Conservation (phyloP, 1,140 invertebrate genomes). For the Pseudomyrmex dendroicus region DNA sequence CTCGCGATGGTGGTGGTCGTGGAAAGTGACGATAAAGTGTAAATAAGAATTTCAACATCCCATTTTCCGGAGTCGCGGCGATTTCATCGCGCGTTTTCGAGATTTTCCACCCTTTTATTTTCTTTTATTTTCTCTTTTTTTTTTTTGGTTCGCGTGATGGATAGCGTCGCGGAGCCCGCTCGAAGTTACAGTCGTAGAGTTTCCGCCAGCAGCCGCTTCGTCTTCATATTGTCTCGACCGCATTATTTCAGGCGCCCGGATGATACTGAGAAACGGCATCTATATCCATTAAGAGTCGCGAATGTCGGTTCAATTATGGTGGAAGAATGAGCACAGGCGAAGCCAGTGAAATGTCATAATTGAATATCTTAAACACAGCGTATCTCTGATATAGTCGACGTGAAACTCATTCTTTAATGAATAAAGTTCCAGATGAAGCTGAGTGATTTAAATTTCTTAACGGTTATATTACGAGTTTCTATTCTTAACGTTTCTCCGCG, state of each 20-base stretch:
- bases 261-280: slow-evolving; percentile 28
- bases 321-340: not conserved
- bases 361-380: not conserved
- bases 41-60: slow-evolving; percentile 15
- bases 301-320: slow-evolving; percentile 39
- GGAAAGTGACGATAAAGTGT: not conserved
- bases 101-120: slow-evolving; percentile 19
- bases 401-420: slow-evolving; percentile 14
- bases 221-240: slow-evolving; percentile 48
- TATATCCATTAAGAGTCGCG: slow-evolving; percentile 46
- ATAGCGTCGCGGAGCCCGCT: slow-evolving; percentile 34
- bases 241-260: slow-evolving; percentile 24
- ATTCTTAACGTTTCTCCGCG: too few species aligned
- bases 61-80: not conserved
- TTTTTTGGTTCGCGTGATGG: slow-evolving; percentile 34
- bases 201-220: slow-evolving; percentile 25
- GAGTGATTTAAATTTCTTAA: slow-evolving; percentile 29
- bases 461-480: not conserved
- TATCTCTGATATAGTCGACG: not conserved
- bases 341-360: not conserved
- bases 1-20: not conserved
- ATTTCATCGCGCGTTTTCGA: not conserved
- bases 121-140: not conserved
- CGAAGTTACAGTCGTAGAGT: slow-evolving; percentile 10
- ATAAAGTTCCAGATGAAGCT: slow-evolving; percentile 6